phyloP scores from a whole-genome alignment of 2,797 vertebrate species.

The Crocodylus rhombifer region DNA sequence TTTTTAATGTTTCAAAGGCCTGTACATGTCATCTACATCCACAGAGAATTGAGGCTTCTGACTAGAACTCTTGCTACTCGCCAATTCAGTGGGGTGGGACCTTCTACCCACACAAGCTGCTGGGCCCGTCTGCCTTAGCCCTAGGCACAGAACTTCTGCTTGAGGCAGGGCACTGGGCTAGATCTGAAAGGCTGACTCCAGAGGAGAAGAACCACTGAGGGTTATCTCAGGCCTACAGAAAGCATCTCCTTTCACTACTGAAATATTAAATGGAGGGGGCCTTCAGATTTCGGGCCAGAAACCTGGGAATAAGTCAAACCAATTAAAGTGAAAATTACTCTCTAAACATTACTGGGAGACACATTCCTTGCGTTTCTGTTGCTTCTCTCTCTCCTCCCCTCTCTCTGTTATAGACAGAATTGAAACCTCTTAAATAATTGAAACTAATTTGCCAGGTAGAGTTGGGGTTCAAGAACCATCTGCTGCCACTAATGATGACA shows the following conservation, averaged over 20 bases:
- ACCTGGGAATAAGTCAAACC: slow-evolving; percentile 61
- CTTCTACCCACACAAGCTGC: background rate
- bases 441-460: slow-evolving; percentile 39
- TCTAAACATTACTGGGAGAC: slow-evolving; percentile 44
- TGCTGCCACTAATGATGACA: background rate
- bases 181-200: background rate
- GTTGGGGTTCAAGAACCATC: fast-evolving
- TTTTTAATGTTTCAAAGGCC: too few species aligned
- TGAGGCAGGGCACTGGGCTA: background rate
- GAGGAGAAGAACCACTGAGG: background rate
- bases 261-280: background rate
- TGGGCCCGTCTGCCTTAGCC: background rate
- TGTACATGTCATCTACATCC: background rate
- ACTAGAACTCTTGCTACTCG: background rate
- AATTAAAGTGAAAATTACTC: slow-evolving; percentile 69
- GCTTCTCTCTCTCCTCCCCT: background rate
- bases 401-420: slow-evolving; percentile 40
- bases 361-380: background rate
- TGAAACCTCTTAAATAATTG: slow-evolving; percentile 56
- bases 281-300: background rate
- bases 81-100: background rate
- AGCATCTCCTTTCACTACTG: background rate
- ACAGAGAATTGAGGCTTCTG: background rate
- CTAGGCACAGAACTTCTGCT: background rate
- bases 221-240: background rate